phyloP scores from a whole-genome alignment of 2,888 invertebrate species.

The Drosophila tanythrix region DNA sequence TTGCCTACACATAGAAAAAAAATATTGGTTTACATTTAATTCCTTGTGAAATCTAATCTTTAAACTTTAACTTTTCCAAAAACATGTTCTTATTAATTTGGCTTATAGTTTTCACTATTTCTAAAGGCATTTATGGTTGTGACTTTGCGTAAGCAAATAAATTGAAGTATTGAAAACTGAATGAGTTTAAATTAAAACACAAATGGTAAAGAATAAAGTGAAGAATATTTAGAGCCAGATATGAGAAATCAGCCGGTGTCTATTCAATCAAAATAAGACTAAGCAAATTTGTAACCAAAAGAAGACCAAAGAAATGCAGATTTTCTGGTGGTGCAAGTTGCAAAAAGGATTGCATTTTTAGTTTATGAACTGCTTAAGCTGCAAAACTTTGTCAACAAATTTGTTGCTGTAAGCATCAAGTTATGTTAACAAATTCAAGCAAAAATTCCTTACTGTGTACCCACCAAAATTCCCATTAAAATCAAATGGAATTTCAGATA shows the following conservation, averaged over 20 bases:
- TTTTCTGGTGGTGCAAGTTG: not conserved
- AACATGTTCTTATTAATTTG: not conserved
- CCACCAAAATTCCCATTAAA: conserved; percentile 66
- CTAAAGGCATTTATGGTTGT: not conserved
- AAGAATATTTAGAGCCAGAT: too few relatives aligned
- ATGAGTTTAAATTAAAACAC: not conserved
- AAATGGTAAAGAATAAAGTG: not conserved
- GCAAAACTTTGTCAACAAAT: not conserved
- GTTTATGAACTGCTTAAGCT: not conserved
- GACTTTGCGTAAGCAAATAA: too few relatives aligned
- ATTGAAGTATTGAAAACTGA: too few relatives aligned
- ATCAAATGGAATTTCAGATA: conserved; percentile 65
- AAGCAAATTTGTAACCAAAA: not conserved
- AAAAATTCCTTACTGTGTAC: conserved; percentile 20
- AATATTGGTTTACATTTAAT: not conserved
- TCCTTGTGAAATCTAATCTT: not conserved
- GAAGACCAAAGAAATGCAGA: not conserved
- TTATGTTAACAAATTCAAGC: not conserved
- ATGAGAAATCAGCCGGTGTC: too few relatives aligned
- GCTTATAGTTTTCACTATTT: too few relatives aligned
- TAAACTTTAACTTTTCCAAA: not conserved
- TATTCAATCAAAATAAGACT: not conserved
- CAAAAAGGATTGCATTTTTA: not conserved
- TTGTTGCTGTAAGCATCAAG: not conserved
- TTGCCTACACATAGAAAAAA: not conserved